Evolutionary conservation across 1,140 invertebrate species (phyloP).

Genomic region (Drosophila ogumai): DNA sequence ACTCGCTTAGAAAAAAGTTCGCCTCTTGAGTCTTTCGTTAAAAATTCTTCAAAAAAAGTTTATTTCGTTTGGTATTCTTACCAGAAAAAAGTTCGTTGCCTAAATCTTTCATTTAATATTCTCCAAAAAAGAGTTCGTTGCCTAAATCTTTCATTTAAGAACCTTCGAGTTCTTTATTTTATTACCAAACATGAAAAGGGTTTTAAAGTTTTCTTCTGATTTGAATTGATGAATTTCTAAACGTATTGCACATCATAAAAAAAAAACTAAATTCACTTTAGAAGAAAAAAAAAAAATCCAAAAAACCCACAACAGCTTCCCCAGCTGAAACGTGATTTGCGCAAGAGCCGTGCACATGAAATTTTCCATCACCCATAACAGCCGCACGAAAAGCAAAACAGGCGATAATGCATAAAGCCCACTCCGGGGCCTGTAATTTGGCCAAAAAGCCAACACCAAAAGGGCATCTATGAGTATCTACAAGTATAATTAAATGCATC

Average conservation of each 20-base stretch:
- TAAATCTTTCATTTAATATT: conserved; percentile 29
- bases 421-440: conserved; percentile 49
- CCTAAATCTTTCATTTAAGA: not conserved
- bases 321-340: conserved; percentile 25
- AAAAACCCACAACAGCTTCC: conserved; percentile 18
- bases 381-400: conserved; percentile 33
- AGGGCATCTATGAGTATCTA: conserved; percentile 43
- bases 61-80: not conserved
- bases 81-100: conserved; percentile 36
- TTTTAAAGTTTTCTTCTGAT: not conserved
- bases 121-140: not conserved
- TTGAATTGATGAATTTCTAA: no score
- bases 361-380: conserved; percentile 38
- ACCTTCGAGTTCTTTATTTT: not conserved
- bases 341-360: conserved; percentile 28
- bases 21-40: not conserved
- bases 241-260: not conserved
- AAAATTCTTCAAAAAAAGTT: conserved; percentile 12
- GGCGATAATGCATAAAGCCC: conserved; percentile 52
- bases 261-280: not conserved
- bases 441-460: conserved; percentile 33
- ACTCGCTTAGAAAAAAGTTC: not conserved
- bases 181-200: not conserved
- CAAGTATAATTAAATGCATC: conserved; percentile 68
- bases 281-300: not conserved